phyloP scores from a whole-genome alignment of 2,888 invertebrate genomes.

The Drymonia ruficornis region DNA sequence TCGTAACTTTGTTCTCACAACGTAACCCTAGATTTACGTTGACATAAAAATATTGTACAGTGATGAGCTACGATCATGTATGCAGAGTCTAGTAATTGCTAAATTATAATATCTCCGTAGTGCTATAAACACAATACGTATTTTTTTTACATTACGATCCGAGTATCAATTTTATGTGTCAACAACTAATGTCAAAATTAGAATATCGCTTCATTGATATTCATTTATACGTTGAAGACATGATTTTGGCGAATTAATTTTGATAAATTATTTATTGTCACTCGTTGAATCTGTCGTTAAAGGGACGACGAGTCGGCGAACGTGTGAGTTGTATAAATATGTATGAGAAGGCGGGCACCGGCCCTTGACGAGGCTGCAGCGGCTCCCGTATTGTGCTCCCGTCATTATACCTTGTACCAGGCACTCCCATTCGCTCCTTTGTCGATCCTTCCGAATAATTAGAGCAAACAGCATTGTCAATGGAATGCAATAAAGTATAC shows the following conservation, averaged over 20 bases:
- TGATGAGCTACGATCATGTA: slow-evolving; percentile 21
- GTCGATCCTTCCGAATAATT: slow-evolving; percentile 82
- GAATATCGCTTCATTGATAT: slow-evolving; percentile 34
- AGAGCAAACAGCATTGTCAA: slow-evolving; percentile 66
- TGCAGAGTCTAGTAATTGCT: slow-evolving; percentile 19
- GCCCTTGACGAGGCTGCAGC: slow-evolving; percentile 68
- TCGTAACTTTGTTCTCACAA: slow-evolving; percentile 23
- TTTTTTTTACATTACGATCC: slow-evolving; percentile 19
- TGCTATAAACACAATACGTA: slow-evolving; percentile 16
- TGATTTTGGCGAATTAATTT: slow-evolving; percentile 41
- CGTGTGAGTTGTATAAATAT: slow-evolving; percentile 70
- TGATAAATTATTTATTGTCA: slow-evolving; percentile 43
- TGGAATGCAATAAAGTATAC: slow-evolving; percentile 74
- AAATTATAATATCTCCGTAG: slow-evolving; percentile 22
- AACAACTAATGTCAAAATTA: slow-evolving; percentile 39
- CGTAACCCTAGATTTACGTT: slow-evolving; percentile 25
- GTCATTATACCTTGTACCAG: slow-evolving; percentile 69
- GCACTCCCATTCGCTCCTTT: slow-evolving; percentile 74
- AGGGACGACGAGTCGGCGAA: slow-evolving; percentile 40
- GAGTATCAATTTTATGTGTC: slow-evolving; percentile 31
- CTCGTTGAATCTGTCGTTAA: slow-evolving; percentile 18
- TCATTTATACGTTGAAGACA: slow-evolving; percentile 40
- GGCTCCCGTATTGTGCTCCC: slow-evolving; percentile 67
- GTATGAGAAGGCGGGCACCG: slow-evolving; percentile 72
- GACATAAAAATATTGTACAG: slow-evolving; percentile 21